phyloP scores from a whole-genome alignment of 2,113 vertebrate species.

The Eira barbara region DNA sequence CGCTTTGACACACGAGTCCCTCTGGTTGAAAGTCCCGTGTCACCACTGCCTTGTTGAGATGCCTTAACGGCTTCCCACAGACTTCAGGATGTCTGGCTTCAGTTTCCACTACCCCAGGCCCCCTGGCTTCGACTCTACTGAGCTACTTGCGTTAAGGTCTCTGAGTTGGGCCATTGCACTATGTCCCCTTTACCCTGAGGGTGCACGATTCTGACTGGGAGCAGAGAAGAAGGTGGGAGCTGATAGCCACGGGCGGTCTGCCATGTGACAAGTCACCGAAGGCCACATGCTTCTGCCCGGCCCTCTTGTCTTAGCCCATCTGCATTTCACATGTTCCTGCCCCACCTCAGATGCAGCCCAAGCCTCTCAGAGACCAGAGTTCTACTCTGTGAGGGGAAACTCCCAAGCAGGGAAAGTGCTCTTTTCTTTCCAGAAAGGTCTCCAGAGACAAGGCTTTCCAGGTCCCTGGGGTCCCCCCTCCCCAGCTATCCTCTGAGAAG shows the following conservation, averaged over 20 bases:
- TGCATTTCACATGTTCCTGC: background rate
- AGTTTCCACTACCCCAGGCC: background rate
- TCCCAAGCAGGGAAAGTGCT: background rate
- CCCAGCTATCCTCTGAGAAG: background rate
- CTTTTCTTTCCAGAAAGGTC: slow-evolving; percentile 28
- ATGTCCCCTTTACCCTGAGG: background rate
- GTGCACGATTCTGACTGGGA: background rate
- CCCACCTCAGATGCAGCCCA: background rate
- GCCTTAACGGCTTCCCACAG: background rate
- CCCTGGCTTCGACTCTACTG: background rate
- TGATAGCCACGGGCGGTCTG: too few relatives aligned
- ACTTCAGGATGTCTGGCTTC: background rate
- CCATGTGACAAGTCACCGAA: background rate
- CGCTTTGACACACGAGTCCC: too few relatives aligned
- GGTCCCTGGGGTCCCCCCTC: background rate
- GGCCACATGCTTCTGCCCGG: background rate
- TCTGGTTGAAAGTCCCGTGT: background rate
- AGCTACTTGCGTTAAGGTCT: background rate
- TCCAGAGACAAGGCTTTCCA: background rate
- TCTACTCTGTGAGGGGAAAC: background rate
- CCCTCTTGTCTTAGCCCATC: too few relatives aligned
- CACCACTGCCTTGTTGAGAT: background rate
- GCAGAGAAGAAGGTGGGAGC: background rate
- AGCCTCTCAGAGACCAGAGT: background rate
- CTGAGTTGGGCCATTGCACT: background rate